phyloP scores from a whole-genome alignment of 2,797 vertebrate species.

The Syngnathus acus region DNA sequence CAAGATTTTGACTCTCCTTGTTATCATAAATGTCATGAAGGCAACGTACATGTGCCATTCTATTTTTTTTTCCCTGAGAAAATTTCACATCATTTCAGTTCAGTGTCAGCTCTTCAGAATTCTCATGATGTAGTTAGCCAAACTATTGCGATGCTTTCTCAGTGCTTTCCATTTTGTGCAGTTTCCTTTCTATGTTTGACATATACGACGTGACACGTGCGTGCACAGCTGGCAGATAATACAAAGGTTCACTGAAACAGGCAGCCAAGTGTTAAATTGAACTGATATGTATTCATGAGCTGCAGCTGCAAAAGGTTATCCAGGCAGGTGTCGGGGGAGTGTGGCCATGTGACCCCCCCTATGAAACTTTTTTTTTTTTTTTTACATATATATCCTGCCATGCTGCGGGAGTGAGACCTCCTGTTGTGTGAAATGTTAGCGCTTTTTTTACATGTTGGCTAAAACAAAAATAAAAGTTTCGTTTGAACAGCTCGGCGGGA shows the following conservation, averaged over 20 bases:
- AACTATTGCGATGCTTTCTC: not conserved
- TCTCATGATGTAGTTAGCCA: not conserved
- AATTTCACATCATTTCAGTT: not conserved
- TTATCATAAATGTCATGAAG: too few species aligned
- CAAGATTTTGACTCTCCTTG: not conserved
- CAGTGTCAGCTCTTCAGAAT: not conserved
- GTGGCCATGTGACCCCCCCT: not conserved
- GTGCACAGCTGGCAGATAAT: not conserved
- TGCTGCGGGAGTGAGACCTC: slow-evolving; percentile 1
- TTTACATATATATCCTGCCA: not conserved
- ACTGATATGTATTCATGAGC: slow-evolving; percentile 9
- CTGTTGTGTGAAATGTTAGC: not conserved
- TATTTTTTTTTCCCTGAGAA: too few species aligned
- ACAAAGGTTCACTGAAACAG: slow-evolving; percentile 2
- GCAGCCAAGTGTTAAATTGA: slow-evolving; percentile 7
- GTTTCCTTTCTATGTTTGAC: not conserved
- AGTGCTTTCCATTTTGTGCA: not conserved
- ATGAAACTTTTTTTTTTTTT: slow-evolving; percentile 1
- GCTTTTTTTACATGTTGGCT: not conserved
- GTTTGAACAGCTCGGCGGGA: too few species aligned
- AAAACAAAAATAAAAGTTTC: not conserved
- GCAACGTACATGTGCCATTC: too few species aligned
- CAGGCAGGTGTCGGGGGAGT: slow-evolving; percentile 6
- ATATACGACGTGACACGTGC: slow-evolving; percentile 1
- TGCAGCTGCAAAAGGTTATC: slow-evolving; percentile 9